Conservation (phyloP, 2,888 invertebrate genomes). For the Drosophila recens region DNA sequence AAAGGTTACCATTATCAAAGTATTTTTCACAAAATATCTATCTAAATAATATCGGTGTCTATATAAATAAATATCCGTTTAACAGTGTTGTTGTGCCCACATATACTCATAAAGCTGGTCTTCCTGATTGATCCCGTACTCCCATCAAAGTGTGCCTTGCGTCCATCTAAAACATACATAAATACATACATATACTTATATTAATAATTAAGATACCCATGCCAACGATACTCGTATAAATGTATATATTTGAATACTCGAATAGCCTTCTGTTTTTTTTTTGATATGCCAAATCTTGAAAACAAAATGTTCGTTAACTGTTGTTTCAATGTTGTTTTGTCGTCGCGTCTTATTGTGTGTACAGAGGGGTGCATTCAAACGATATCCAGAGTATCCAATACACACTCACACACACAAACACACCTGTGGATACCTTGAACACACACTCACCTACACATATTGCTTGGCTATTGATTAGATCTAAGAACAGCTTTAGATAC, state of each 20-base stretch:
- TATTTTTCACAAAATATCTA: constrained; percentile 57
- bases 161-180: constrained; percentile 56
- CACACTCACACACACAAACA: constrained; percentile 18
- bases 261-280: too few species aligned
- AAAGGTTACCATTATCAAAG: constrained; percentile 65
- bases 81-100: constrained; percentile 61
- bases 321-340: constrained; percentile 65
- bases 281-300: constrained; percentile 30
- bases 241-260: constrained; percentile 21
- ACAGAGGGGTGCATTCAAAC: constrained; percentile 19
- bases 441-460: constrained; percentile 22
- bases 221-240: constrained; percentile 22
- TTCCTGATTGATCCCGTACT: constrained; percentile 48
- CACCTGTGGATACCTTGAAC: constrained; percentile 33
- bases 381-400: constrained; percentile 10
- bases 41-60: constrained; percentile 73
- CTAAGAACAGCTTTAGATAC: constrained; percentile 38
- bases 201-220: constrained; percentile 32
- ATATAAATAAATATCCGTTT: constrained; percentile 61
- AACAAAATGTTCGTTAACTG: constrained; percentile 39
- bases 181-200: constrained; percentile 8
- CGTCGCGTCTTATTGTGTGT: constrained; percentile 52
- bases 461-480: constrained; percentile 37
- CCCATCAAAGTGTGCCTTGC: constrained; percentile 68
- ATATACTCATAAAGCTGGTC: constrained; percentile 55